These are phyloP conservation scores for Oasisia sp. DNA, from an alignment of 2,888 invertebrate genomes.

Conservation along the genomic window DNA sequence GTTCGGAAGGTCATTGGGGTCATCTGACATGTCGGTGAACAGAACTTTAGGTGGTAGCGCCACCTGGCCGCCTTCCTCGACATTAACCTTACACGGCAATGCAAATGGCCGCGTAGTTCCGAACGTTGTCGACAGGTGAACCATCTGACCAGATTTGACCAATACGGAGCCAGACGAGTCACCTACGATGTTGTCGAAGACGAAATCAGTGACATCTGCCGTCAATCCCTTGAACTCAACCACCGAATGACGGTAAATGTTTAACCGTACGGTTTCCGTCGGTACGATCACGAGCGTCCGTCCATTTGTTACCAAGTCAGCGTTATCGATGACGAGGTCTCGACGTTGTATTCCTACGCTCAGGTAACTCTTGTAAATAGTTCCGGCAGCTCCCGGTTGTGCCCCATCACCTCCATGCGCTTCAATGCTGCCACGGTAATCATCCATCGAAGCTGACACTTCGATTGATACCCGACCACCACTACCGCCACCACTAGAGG, in stretches of 20 bases:
- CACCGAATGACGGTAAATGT: neutral
- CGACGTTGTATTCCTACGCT: slow-evolving; percentile 38
- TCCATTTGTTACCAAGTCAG: slow-evolving; percentile 22
- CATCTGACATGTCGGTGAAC: slow-evolving; percentile 41
- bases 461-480: slow-evolving; percentile 46
- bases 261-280: neutral
- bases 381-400: slow-evolving; percentile 47
- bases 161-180: slow-evolving; percentile 45
- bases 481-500: slow-evolving; percentile 39
- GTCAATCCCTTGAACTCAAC: slow-evolving; percentile 13
- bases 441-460: slow-evolving; percentile 33
- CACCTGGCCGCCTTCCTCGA: slow-evolving; percentile 38
- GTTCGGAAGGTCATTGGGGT: slow-evolving; percentile 38
- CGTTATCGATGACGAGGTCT: slow-evolving; percentile 42
- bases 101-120: slow-evolving; percentile 48
- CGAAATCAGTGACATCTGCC: slow-evolving; percentile 24
- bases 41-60: slow-evolving; percentile 46
- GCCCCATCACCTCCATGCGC: slow-evolving; percentile 44
- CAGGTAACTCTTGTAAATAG: slow-evolving; percentile 42
- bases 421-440: slow-evolving; percentile 41
- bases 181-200: slow-evolving; percentile 43
- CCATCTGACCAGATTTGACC: slow-evolving; percentile 38
- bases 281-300: slow-evolving; percentile 23
- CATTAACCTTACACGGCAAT: slow-evolving; percentile 43
- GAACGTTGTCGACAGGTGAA: slow-evolving; percentile 46